Evolutionary conservation across 2,797 vertebrate genomes (phyloP).

Genomic region (Lophius americanus): DNA sequence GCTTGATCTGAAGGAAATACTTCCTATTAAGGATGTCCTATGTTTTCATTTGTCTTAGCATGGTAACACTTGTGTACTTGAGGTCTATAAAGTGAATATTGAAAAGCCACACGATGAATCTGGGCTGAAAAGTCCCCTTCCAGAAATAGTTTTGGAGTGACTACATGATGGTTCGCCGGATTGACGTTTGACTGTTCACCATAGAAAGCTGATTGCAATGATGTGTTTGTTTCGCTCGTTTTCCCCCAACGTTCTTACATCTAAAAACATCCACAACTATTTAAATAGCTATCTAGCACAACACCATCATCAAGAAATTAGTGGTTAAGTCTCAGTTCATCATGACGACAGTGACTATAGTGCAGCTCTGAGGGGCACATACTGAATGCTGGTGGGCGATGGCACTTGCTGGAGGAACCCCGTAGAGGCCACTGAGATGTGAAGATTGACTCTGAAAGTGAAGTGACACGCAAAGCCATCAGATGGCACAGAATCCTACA

Average conservation of each 20-base stretch:
- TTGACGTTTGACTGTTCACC: slow-evolving; percentile 29
- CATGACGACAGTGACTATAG: slow-evolving; percentile 30
- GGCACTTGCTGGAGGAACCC: slow-evolving; percentile 80
- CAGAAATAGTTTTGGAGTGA: slow-evolving; percentile 69
- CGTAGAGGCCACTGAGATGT: slow-evolving; percentile 90
- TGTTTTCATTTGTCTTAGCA: slow-evolving; percentile 58
- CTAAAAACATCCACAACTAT: slow-evolving; percentile 2
- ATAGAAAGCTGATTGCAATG: not conserved
- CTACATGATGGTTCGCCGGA: slow-evolving; percentile 42
- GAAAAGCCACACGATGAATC: slow-evolving; percentile 48
- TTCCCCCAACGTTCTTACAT: too few relatives aligned
- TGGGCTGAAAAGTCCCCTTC: slow-evolving; percentile 50
- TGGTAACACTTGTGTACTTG: slow-evolving; percentile 54
- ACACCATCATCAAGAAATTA: slow-evolving; percentile 14
- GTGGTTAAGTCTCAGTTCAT: slow-evolving; percentile 23
- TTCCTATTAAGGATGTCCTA: slow-evolving; percentile 43
- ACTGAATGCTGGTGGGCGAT: slow-evolving; percentile 90
- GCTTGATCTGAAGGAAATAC: slow-evolving; percentile 35
- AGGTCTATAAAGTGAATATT: slow-evolving; percentile 62
- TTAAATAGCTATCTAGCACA: slow-evolving; percentile 2
- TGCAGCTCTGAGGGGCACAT: slow-evolving; percentile 70
- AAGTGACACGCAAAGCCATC: slow-evolving; percentile 69
- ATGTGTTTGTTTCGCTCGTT: too few relatives aligned
- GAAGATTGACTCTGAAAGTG: slow-evolving; percentile 87
- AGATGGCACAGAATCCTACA: slow-evolving; percentile 34